phyloP scores from a whole-genome alignment of 2,797 vertebrate genomes.

The Lepilemur septentrionalis region DNA sequence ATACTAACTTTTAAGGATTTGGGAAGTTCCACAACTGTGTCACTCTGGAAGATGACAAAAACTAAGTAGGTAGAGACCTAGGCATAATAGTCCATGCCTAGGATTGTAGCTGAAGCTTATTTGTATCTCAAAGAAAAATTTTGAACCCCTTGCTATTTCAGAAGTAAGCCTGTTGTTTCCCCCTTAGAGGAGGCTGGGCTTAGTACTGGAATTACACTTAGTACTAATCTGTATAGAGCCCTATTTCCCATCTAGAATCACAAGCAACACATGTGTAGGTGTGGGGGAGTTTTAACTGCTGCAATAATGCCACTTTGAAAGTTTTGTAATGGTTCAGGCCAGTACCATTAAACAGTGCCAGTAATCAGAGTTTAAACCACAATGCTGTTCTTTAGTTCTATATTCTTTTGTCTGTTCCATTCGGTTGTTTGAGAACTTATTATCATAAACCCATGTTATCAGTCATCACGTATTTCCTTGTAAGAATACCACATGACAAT shows the following conservation, averaged over 20 bases:
- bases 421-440: not conserved
- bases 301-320: not conserved
- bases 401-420: not conserved
- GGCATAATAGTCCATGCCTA: too few species aligned
- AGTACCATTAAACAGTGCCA: accelerated
- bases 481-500: not conserved
- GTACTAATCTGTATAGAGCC: not conserved
- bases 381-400: not conserved
- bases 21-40: not conserved
- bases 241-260: not conserved
- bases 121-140: not conserved
- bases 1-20: not conserved
- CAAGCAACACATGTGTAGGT: not conserved
- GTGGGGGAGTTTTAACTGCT: not conserved
- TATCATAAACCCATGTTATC: not conserved
- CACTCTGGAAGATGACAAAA: not conserved
- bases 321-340: not conserved
- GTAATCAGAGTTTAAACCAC: not conserved
- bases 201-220: not conserved
- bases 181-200: not conserved
- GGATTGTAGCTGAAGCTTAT: not conserved
- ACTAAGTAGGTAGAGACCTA: not conserved
- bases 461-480: not conserved
- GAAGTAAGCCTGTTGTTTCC: not conserved
- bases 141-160: not conserved